Evolutionary conservation across 2,113 vertebrate genomes (phyloP), one percentile per base, ranked within the genome.

Genomic region (Pionites leucogaster): DNA sequence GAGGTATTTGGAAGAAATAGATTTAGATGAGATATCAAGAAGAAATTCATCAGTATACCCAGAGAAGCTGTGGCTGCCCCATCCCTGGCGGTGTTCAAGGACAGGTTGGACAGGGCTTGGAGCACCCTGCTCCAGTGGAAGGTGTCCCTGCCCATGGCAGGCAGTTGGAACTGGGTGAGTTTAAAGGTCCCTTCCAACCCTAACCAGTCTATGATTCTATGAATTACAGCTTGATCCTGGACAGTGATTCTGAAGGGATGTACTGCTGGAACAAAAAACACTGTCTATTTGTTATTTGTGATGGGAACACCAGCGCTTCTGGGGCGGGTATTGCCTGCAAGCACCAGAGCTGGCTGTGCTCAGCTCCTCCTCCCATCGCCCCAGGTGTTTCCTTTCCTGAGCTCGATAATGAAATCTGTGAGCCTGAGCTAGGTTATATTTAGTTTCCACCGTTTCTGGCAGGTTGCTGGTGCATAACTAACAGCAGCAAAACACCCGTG

Each of bases 321-420:
- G 84, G 93, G 90, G 69, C 0, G 25, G 80, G 90, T 78, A 62
- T 75, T 93, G 82, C 94, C 89, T 86, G 76, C 27, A 4, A 64
- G 50, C 55, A 60, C 44, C 86, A 77, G 87, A 53, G 85, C 76
- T 42, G 74, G 33, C n/a, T 24, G n/a, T 8, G 71, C 71, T 87
- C 91, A 76, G 46, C 59, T 86, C 69, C 95, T 79, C 96, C 96
- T 91, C 89, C 82, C 65, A 65, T 86, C 0, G 0, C 78, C 97
- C 95, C 96, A 97, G 96, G 96, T 97, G 97, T 94, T 97, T 97
- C 97, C 96, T 97, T 75, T 86, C 47, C 71, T 64, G 86, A 63
- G 78, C 90, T 95, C 3, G 52, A 97, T 96, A 95, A 96, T 92
- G 92, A 86, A 92, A 93, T 82, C 82, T 9, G 6, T 27, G n/a